Base-by-base conservation (phyloP, 1,140 invertebrate species). In the Bombus cullumanus region DNA sequence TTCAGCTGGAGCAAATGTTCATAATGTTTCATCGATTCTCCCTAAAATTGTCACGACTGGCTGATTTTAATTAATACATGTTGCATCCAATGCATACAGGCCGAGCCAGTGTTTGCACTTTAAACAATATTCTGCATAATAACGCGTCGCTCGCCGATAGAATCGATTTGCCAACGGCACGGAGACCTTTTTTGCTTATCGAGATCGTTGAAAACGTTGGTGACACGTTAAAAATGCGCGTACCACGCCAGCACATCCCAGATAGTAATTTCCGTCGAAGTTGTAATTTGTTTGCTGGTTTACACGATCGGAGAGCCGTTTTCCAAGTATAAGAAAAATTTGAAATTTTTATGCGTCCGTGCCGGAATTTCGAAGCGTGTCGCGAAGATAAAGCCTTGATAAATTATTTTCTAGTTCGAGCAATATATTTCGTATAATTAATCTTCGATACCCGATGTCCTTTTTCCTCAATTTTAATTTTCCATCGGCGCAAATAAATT, bases 71-170 rank as follows among this genome's bases (percentile, higher is more conserved):
- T 72, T n/a, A 53, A n/a, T 39, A 25, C 18, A 6, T 10, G 3
- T 8, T 13, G 43, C 47, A 37, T 39, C 59, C n/a, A n/a, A 47
- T 53, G n/a, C 31, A 73, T 72, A 59, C 72, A 81, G 18, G 64
- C n/a, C n/a, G n/a, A 18, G 10, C 12, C 6, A 22, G 41, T 53
- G 81, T 83, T 77, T 83, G 62, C n/a, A 2, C 68, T 68, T 83
- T 69, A 57, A 78, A 83, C 62, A 83, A 83, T 83, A 83, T 83
- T 66, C 43, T 34, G 59, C 47, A 57, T 83, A 83, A 83, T 69
- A 71, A 83, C 74, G 74, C 39, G n/a, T 53, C 57, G 81, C 47
- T 53, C 39, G 41, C 39, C 59, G n/a, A 83, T 75, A 34, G 13
- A 83, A 83, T 78, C 74, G 82, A 83, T 83, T 69, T 31, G 74